Evolutionary conservation across 2,888 invertebrate genomes (phyloP), one percentile per base, ranked within the genome.

Genomic region (Lysandra coridon): DNA sequence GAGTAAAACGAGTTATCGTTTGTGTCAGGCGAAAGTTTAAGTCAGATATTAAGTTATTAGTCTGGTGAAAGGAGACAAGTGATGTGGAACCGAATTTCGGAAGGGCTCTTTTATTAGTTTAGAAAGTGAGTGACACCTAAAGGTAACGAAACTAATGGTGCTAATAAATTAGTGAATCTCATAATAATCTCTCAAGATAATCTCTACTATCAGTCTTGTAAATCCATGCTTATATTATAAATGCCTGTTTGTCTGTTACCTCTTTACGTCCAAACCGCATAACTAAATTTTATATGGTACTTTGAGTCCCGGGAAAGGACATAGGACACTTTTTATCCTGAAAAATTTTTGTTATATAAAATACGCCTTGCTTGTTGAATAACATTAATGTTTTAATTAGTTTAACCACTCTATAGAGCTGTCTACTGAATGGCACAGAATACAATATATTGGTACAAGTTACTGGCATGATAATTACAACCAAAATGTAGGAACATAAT

Each of bases 21-120:
- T 76, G 30, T 76, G 76, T 57, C 53, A 76, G 57, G 76, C 76
- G 76, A 76, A 76, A 76, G 76, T 76, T 74, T 44, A 69, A 69
- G 69, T 69, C 33, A 30, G 64, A 69, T 33, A 69, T 69, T 33
- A 69, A 33, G 69, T 69, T 74, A 75, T 76, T 53, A 76, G 17
- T 53, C 30, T 33, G 57, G 76, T 76, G 76, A 76, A 76, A 76
- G 76, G 76, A 33, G 33, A 76, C 17, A 30, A 76, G 30, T 76
- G 53, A 57, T 33, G 76, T 17, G 76, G 57, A 76, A 57, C 76
- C 76, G 33, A 76, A 76, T 23, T 53, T 75, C 4, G n/a, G 76
- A 76, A 76, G 76, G 76, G 76, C 76, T 30, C 76, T 49, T 76
- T 30, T 23, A 23, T 76, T 75, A 33, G 53, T 76, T 76, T 76